Evolutionary conservation across 2,888 invertebrate genomes (phyloP).

Genomic region (Ramazzottius varieornatus): DNA sequence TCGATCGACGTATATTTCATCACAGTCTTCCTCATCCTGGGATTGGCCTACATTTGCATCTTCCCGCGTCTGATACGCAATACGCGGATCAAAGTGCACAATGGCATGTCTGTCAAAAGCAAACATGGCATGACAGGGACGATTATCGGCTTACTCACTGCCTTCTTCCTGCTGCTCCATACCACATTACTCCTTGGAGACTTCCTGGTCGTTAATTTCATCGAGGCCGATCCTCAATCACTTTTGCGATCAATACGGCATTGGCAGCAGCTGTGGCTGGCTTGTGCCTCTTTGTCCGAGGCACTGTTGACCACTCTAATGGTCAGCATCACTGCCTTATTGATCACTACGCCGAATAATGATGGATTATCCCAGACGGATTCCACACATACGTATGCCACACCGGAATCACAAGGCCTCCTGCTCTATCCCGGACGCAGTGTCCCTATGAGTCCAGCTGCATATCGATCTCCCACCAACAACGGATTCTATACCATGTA

Average conservation of each 20-base stretch:
- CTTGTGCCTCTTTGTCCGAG: not conserved
- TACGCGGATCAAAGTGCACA: too few species aligned
- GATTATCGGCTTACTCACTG: not conserved
- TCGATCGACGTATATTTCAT: not conserved
- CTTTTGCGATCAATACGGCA: not conserved
- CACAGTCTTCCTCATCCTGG: not conserved
- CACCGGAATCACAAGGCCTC: not conserved
- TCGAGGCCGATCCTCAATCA: not conserved
- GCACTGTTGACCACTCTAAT: not conserved
- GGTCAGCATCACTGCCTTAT: not conserved
- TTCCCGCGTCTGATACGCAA: not conserved
- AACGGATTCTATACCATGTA: too few species aligned
- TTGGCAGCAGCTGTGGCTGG: not conserved
- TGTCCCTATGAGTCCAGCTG: not conserved
- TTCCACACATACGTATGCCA: not conserved
- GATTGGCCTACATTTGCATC: not conserved
- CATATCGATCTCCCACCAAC: not conserved
- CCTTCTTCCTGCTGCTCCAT: not conserved
- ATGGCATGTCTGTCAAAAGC: not conserved
- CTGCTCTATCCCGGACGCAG: conserved; percentile 1
- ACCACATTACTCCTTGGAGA: not conserved
- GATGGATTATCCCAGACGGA: not conserved
- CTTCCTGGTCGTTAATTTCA: not conserved
- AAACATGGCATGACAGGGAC: not conserved
- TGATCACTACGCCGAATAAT: not conserved